Percentiles rank a stretch among this genome's conserved stretches.
Evolutionary conservation across 2,113 vertebrate genomes (phyloP).

Genomic region (Crotalus horridus): DNA sequence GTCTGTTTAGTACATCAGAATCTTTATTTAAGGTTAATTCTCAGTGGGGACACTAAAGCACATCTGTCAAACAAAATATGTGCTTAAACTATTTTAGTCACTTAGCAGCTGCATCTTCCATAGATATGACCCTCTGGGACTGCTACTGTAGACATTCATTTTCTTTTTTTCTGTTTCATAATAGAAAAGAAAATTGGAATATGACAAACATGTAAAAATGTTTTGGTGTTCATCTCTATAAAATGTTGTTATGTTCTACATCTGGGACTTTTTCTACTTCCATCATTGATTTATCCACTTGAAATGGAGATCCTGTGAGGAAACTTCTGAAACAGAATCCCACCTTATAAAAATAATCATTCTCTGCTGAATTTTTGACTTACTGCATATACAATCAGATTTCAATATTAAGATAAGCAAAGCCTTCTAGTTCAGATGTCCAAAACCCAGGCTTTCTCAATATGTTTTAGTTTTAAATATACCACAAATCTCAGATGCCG

Average conservation of each 20-base stretch:
- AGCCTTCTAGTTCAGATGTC: not conserved
- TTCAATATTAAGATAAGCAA: not conserved
- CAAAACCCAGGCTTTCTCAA: not conserved
- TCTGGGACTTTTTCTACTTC: not conserved
- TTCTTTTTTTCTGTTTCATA: slow-evolving; percentile 53
- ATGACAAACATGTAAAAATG: slow-evolving; percentile 20
- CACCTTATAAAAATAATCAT: not conserved
- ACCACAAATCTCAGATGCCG: not conserved
- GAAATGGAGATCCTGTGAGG: not conserved
- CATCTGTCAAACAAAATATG: slow-evolving; percentile 72
- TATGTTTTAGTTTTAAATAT: not conserved
- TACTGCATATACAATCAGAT: not conserved
- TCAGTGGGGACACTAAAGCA: slow-evolving; percentile 55
- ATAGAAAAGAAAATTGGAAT: slow-evolving; percentile 44
- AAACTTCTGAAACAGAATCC: not conserved
- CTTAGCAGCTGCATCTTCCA: slow-evolving; percentile 69
- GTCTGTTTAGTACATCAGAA: slow-evolving; percentile 73
- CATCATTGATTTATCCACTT: not conserved
- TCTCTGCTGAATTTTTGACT: not conserved
- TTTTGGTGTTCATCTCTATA: slow-evolving; percentile 1
- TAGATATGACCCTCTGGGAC: slow-evolving; percentile 57
- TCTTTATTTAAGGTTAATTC: slow-evolving; percentile 69
- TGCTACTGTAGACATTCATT: slow-evolving; percentile 69
- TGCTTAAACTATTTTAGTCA: slow-evolving; percentile 64
- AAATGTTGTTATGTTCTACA: not conserved